These are phyloP conservation scores for Porites divaricata DNA, from an alignment of 92 coral and sea anemone species.

Conservation along the genomic window DNA sequence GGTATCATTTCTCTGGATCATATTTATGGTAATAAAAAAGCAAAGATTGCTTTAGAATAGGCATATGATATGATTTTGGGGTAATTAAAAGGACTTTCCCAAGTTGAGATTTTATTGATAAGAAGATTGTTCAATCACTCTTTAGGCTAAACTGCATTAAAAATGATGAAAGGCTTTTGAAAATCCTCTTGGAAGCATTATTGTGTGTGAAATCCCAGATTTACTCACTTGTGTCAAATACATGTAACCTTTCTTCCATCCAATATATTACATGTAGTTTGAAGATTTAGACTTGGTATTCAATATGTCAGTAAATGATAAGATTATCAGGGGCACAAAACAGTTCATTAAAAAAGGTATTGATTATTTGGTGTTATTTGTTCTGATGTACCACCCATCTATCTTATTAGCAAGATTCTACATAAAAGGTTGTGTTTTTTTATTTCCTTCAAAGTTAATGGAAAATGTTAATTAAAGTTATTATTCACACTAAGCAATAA, in stretches of 20 bases:
- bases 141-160: too few relatives aligned
- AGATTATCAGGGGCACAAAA: conserved; percentile 2
- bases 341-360: conserved; percentile 24
- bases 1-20: conserved; percentile 8
- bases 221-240: background rate
- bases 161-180: background rate
- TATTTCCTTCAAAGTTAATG: conserved; percentile 6
- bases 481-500: background rate
- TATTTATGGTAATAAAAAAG: background rate
- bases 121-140: background rate
- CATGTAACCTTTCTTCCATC: background rate
- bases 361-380: background rate
- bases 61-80: background rate
- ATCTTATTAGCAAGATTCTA: background rate
- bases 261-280: background rate
- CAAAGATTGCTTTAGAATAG: background rate
- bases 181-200: background rate
- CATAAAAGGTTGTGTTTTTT: conserved; percentile 11
- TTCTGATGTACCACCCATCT: background rate
- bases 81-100: background rate
- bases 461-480: background rate
- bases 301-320: conserved; percentile 4
- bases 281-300: conserved; percentile 8
- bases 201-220: background rate
- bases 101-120: background rate